Conservation (phyloP, 2,797 vertebrate species). For the Notoglanidium macrostoma region DNA sequence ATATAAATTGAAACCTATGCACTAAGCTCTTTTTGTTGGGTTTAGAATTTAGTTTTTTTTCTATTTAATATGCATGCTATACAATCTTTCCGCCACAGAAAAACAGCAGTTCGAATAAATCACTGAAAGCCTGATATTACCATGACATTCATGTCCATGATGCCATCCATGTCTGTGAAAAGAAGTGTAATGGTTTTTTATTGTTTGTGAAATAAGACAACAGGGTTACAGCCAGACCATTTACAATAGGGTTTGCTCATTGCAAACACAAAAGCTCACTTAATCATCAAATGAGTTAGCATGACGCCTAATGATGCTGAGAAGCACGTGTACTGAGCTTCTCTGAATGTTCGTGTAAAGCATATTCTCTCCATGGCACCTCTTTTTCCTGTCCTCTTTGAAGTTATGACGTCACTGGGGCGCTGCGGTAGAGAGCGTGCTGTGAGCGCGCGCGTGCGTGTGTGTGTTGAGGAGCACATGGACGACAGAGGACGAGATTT, state of each 20-base stretch:
- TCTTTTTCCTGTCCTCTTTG: not conserved
- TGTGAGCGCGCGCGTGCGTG: constrained; percentile 25
- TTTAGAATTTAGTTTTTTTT: too few species aligned
- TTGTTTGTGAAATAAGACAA: not conserved
- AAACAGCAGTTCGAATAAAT: too few species aligned
- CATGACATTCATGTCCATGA: too few species aligned
- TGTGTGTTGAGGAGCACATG: constrained; percentile 57
- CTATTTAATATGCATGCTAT: too few species aligned
- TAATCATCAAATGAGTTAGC: not conserved
- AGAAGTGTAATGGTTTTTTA: not conserved
- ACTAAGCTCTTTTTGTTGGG: too few species aligned
- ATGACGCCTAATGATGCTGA: not conserved
- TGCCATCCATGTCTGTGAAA: too few species aligned
- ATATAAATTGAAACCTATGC: too few species aligned
- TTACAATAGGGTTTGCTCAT: not conserved
- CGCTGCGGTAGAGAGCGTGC: not conserved
- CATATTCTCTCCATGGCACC: not conserved
- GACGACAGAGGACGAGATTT: constrained; percentile 54
- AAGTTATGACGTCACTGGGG: not conserved
- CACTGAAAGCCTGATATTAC: too few species aligned
- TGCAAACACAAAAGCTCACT: not conserved
- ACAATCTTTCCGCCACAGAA: too few species aligned
- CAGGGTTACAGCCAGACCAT: not conserved
- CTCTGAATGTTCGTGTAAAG: not conserved
- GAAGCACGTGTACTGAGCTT: not conserved